Percentiles rank a stretch among this genome's conserved stretches.
These are phyloP conservation scores for Chrysoperla carnea DNA, from an alignment of 1,140 invertebrate species.

Conservation along the genomic window DNA sequence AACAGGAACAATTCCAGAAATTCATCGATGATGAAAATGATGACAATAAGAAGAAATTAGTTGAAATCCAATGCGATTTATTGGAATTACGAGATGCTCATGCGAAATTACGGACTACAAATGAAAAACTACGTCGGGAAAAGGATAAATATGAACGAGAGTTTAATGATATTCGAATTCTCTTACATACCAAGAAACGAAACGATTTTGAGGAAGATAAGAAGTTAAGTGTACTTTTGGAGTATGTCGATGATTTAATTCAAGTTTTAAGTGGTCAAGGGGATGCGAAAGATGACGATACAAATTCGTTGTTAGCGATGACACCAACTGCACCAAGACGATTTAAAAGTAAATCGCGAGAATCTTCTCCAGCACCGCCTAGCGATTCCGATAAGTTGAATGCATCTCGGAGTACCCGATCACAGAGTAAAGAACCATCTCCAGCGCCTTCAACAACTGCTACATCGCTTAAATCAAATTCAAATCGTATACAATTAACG, in stretches of 20 bases:
- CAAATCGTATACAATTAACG: constrained; percentile 17
- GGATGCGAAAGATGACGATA: constrained; percentile 12
- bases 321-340: constrained; percentile 37
- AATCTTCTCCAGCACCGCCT: constrained; percentile 30
- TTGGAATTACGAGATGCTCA: constrained; percentile 78
- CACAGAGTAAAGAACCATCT: constrained; percentile 4
- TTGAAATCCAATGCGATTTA: constrained; percentile 70
- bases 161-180: constrained; percentile 43
- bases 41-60: constrained; percentile 69
- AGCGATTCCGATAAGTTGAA: constrained; percentile 22
- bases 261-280: constrained; percentile 43
- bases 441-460: background rate
- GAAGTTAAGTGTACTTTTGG: constrained; percentile 46
- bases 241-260: constrained; percentile 59
- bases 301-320: constrained; percentile 16
- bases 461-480: too few species aligned
- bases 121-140: constrained; percentile 74
- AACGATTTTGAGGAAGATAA: constrained; percentile 42
- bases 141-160: constrained; percentile 71
- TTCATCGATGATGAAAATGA: constrained; percentile 75
- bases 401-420: constrained; percentile 21
- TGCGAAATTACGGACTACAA: constrained; percentile 78
- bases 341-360: constrained; percentile 28
- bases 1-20: constrained; percentile 68
- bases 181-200: constrained; percentile 28